These are phyloP conservation scores for Timema cristinae DNA, from an alignment of 2,888 invertebrate species.

Conservation along the genomic window DNA sequence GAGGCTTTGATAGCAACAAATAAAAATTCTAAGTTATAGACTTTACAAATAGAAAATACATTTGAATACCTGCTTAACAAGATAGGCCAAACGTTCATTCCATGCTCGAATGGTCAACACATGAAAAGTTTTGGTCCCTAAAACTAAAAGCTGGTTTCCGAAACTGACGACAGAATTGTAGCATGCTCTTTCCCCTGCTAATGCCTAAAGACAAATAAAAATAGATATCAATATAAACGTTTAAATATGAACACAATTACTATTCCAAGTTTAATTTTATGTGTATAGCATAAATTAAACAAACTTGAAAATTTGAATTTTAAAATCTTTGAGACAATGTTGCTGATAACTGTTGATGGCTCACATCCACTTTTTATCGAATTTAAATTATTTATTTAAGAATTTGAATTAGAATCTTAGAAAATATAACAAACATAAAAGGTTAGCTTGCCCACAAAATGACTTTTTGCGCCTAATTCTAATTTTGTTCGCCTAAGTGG, in stretches of 20 bases:
- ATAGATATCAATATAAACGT: not conserved
- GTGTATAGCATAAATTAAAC: no score
- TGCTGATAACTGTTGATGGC: not conserved
- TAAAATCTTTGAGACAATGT: not conserved
- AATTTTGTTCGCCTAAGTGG: no score
- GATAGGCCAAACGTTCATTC: conserved; percentile 61
- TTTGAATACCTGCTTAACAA: conserved; percentile 46
- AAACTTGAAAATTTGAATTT: conserved; percentile 16
- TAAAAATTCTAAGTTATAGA: not conserved
- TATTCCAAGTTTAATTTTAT: no score
- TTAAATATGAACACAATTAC: no score
- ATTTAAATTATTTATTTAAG: not conserved
- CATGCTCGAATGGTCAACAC: conserved; percentile 59
- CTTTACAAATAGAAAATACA: not conserved
- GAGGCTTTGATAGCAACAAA: not conserved
- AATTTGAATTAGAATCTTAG: no score
- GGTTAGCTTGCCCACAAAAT: no score
- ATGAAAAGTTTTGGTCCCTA: conserved; percentile 62
- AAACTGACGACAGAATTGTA: conserved; percentile 67
- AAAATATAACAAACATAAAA: no score
- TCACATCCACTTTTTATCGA: not conserved
- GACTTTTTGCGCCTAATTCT: no score
- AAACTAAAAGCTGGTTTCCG: conserved; percentile 63
- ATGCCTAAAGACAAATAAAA: conserved; percentile 47
- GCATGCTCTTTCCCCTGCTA: conserved; percentile 70